Percentiles rank a stretch among this genome's conserved stretches.
Conservation (phyloP, 2,888 invertebrate genomes). For the Cheilosia soror region DNA sequence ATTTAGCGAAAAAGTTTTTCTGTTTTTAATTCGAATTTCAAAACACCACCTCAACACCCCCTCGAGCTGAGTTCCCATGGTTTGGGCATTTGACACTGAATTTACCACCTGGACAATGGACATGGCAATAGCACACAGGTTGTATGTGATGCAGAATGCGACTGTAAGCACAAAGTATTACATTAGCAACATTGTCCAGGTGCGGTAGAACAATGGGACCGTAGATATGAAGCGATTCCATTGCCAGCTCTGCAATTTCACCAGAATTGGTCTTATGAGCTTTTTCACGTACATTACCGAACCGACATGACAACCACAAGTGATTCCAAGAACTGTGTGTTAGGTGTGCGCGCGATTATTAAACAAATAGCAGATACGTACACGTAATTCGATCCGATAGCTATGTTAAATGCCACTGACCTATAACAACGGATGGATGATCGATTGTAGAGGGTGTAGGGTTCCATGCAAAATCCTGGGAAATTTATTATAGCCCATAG, state of each 20-base stretch:
- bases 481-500: conserved; percentile 19
- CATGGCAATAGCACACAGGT: conserved; percentile 7
- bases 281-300: conserved; percentile 45
- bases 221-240: conserved; percentile 30
- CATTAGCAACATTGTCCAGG: conserved; percentile 39
- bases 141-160: conserved; percentile 15
- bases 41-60: conserved; percentile 6
- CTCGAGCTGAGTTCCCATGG: conserved; percentile 63
- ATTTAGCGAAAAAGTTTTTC: conserved; percentile 1
- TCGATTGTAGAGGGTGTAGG: conserved; percentile 46
- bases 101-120: conserved; percentile 56
- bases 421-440: conserved; percentile 52
- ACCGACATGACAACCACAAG: background rate
- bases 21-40: conserved; percentile 59
- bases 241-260: conserved; percentile 68
- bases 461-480: conserved; percentile 64
- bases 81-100: conserved; percentile 59
- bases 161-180: conserved; percentile 45
- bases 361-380: conserved; percentile 54
- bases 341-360: conserved; percentile 56
- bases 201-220: conserved; percentile 40
- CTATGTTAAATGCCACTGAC: conserved; percentile 72
- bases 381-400: conserved; percentile 66
- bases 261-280: conserved; percentile 53
- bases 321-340: conserved; percentile 63